phyloP scores from a whole-genome alignment of 2,797 vertebrate genomes.

The Gila robusta region DNA sequence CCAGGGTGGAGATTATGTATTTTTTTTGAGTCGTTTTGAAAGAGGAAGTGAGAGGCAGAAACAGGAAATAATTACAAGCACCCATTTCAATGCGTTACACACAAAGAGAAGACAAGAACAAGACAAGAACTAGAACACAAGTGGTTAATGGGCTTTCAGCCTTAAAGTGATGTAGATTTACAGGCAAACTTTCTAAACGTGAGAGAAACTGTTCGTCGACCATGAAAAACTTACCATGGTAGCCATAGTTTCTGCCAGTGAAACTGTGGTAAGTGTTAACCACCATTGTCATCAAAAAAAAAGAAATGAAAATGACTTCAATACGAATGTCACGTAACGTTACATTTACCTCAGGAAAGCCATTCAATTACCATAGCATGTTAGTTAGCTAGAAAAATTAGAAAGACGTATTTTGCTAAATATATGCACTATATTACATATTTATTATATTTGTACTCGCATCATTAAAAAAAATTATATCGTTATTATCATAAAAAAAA shows the following conservation, averaged over 20 bases:
- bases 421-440: too few relatives aligned
- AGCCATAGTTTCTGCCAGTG: neutral
- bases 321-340: neutral
- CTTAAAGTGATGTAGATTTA: neutral
- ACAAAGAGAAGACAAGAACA: neutral
- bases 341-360: too few relatives aligned
- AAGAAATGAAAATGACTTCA: neutral
- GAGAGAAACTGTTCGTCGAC: neutral
- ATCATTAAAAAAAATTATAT: too few relatives aligned
- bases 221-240: neutral
- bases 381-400: too few relatives aligned
- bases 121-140: slow-evolving; percentile 5
- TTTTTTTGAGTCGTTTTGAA: neutral
- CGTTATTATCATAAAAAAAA: too few relatives aligned
- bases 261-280: neutral
- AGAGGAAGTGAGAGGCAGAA: slow-evolving; percentile 53
- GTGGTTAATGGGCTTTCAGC: neutral
- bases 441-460: too few relatives aligned
- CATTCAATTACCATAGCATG: too few relatives aligned
- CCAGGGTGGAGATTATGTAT: neutral
- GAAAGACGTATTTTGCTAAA: too few relatives aligned
- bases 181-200: neutral
- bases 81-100: slow-evolving; percentile 11
- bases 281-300: neutral
- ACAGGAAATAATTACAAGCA: slow-evolving; percentile 44